phyloP scores from a whole-genome alignment of 2,113 vertebrate genomes.

The Proteles cristata region DNA sequence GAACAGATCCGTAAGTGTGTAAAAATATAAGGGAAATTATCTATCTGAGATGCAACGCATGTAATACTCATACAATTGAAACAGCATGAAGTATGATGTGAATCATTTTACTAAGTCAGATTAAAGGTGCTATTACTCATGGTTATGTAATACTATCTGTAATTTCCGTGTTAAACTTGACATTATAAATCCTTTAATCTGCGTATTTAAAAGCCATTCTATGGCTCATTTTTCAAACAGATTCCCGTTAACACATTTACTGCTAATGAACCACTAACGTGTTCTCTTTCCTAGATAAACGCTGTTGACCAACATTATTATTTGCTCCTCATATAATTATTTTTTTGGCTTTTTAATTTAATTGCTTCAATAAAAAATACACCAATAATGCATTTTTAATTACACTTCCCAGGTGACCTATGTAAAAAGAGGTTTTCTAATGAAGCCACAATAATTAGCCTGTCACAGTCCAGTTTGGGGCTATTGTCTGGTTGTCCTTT shows the following conservation, averaged over 20 bases:
- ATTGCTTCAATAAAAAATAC: constrained; percentile 98
- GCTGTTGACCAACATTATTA: constrained; percentile 99
- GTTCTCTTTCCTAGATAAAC: constrained; percentile 94
- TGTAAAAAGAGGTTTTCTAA: constrained; percentile 98
- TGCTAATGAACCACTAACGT: constrained; percentile 92
- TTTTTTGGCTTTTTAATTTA: constrained; percentile 98
- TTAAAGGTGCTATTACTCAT: constrained; percentile 91
- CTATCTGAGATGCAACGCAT: constrained; percentile 38
- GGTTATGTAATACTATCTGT: constrained; percentile 88
- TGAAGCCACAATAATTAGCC: constrained; percentile 97
- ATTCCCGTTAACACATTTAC: constrained; percentile 93
- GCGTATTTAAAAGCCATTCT: constrained; percentile 93
- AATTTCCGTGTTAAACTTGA: constrained; percentile 96
- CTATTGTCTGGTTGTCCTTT: constrained; percentile 97
- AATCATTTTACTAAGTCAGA: constrained; percentile 89
- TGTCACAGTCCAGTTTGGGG: constrained; percentile 97
- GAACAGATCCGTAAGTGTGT: constrained; percentile 40
- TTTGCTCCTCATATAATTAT: constrained; percentile 96
- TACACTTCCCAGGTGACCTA: constrained; percentile 98
- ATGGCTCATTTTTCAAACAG: constrained; percentile 95
- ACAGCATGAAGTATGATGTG: constrained; percentile 79
- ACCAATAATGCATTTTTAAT: constrained; percentile 99
- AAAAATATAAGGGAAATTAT: constrained; percentile 35
- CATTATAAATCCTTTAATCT: constrained; percentile 99
- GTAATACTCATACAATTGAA: constrained; percentile 76